Base-by-base conservation (phyloP, 2,113 vertebrate genomes). In the Rhinolophus ferrumequinum region DNA sequence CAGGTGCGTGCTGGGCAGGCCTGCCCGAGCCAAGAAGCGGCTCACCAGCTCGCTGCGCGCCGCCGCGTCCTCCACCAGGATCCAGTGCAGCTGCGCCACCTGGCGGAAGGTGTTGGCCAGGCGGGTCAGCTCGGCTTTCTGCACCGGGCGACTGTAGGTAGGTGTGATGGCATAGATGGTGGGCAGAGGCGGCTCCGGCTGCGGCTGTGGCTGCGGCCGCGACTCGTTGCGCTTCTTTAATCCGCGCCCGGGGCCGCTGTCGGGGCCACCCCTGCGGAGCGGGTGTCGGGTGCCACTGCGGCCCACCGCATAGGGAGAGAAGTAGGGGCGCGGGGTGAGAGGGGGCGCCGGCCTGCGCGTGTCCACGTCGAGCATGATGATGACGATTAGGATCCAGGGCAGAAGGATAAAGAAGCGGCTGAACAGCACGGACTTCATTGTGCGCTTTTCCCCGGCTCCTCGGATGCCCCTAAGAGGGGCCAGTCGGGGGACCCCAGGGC, bases 41-140 rank as follows among this genome's bases (percentile, higher is more conserved):
- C 98, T 98, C 96, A 99, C 99, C 98, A 99, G 98, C 95, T 99
- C 99, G 96, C 99, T 99, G 96, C 99, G 99, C 94, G 96, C 84
- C 18, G 98, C 98, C 18, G 99, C 98, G 98, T 99, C 99, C 98
- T 99, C 99, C 98, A 99, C 99, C 62, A 99, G 98, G 96, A 99
- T 98, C 99, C 99, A 99, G 98, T 99, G 99, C 95, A 99, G 98
- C 24, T 98, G 99, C 97, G 99, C 98, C 94, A 99, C 99, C 99
- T 99, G 99, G 98, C 99, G 99, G 98, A 99, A 99, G 4, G 99
- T 99, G 98, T 99, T 99, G 60, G 99, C 99, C 98, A 99, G 96
- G 14, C 99, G 99, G 83, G 99, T 99, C 93, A 99, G 99, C 98
- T 99, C 99, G 16, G 99, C 99, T 97, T 99, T 99, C 98, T 99